Evolutionary conservation across 35 echinoderm and acorn worm genomes (phyloP), one percentile per base, ranked within the genome.

Genomic region (Holothuria glaberrima): DNA sequence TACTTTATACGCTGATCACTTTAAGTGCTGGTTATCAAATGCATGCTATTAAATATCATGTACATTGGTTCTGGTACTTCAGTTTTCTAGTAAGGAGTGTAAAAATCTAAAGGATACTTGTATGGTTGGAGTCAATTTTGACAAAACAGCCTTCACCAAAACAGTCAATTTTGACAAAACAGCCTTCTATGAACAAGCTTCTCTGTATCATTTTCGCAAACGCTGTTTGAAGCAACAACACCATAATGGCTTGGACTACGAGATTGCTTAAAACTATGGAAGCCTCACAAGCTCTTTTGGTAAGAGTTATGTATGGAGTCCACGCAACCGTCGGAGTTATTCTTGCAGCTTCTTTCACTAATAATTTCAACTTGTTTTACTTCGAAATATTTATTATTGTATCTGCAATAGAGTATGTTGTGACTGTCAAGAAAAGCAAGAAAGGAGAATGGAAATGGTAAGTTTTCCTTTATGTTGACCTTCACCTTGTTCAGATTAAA

Each of bases 401-500:
- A 14, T 87, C 85, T 27, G 26, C 33, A 27, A 35, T 65, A 21
- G 85, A 87, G 44, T 87, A 87, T 62, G 44, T 87, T 34, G 21
- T 64, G n/a, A 87, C 85, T 30, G 35, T 87, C 9, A 87, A 50
- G 44, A 87, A 87, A 48, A 87, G 85, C 62, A 87, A 87, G 33
- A 87, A 71, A 70, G 85, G 85, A 71, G 85, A 87, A 87, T 87
- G 85, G 85, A 87, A 87, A 87, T 87, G 85, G 85, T 87, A 69
- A 87, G 85, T 22, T 13, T 12, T 68, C 19, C 20, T 38, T 66
- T 22, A 3, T 21, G 21, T 30, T 86, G 44, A 46, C 44, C 44
- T 46, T 46, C 44, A 46, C 10, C 44, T n/a, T n/a, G n/a, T n/a
- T n/a, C n/a, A n/a, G n/a, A n/a, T n/a, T n/a, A n/a, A n/a, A n/a